Percentiles rank a stretch among this genome's conserved stretches.
Evolutionary conservation across 2,797 vertebrate species (phyloP).

Genomic region (Thaleichthys pacificus): DNA sequence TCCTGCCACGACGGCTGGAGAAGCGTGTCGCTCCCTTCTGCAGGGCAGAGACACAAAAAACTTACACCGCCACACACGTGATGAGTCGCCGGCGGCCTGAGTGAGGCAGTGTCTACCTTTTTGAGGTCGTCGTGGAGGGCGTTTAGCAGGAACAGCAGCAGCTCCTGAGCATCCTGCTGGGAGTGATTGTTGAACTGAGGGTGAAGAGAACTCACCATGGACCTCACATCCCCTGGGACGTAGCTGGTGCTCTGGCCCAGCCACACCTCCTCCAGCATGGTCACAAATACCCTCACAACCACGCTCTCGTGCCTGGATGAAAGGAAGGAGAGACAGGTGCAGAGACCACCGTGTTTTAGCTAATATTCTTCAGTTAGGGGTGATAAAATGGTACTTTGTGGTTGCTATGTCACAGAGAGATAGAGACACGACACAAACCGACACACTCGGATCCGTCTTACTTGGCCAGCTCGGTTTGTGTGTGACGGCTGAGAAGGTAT

Average conservation of each 20-base stretch:
- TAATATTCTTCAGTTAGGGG: background rate
- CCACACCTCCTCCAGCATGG: conserved; percentile 82
- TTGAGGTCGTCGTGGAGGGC: conserved; percentile 81
- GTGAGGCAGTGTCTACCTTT: conserved; percentile 61
- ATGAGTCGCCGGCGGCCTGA: no score
- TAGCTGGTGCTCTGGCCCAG: conserved; percentile 71
- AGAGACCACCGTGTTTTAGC: background rate
- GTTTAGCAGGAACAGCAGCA: conserved; percentile 82
- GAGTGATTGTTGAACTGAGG: conserved; percentile 74
- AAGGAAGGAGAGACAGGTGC: no score
- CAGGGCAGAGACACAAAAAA: conserved; percentile 7
- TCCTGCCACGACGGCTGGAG: conserved; percentile 29
- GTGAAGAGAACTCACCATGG: conserved; percentile 67
- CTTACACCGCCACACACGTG: background rate
- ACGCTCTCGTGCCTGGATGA: conserved; percentile 56
- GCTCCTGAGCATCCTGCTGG: conserved; percentile 87
- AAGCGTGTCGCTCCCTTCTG: conserved; percentile 39
- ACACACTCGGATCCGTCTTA: conserved; percentile 41
- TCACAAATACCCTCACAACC: conserved; percentile 72
- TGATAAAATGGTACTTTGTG: background rate
- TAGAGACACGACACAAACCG: background rate
- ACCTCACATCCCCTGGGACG: conserved; percentile 70
- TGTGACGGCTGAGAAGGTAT: conserved; percentile 77
- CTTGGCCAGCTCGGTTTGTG: conserved; percentile 68
- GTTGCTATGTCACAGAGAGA: background rate